Base-by-base conservation (phyloP, 2,113 vertebrate genomes). In the Oreochromis tanganicae region DNA sequence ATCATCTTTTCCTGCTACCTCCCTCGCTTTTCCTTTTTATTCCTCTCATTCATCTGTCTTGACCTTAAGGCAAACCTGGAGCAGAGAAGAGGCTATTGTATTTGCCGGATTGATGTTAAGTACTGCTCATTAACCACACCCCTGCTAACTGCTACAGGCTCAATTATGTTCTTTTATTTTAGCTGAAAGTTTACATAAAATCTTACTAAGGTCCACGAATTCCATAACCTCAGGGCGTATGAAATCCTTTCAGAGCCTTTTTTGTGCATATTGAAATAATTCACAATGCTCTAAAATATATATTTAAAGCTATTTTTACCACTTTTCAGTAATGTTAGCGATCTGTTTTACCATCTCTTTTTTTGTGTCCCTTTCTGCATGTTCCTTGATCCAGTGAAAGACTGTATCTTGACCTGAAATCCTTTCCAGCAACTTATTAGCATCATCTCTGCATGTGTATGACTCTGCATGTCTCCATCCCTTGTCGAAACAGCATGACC, bases 401-500 rank as follows among this genome's bases (percentile, higher is more conserved):
- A 55, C 29, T 66, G 19, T n/a, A 75, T 84, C 17, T 43, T 13
- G 56, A 19, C 68, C 71, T 34, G 9, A 38, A 68, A 57, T 75
- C 73, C 36, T 43, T 54, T 32, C 66, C 59, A 83, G 84, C 83
- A 84, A 79, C 83, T 88, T 83, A 91, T 92, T 89, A 89, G 68
- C 86, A 86, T 32, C 14, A 32, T 21, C 32, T 52, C 36, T 80
- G 11, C 27, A 34, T 34, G 43, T 27, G 55, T 57, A 24, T 24
- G 85, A 83, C 90, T 78, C 24, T 82, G 52, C 32, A 4, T 13
- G 85, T 82, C 43, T 90, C 84, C 50, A n/a, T 90, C 81, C 52
- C 17, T 79, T 84, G 84, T 89, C 91, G 81, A 83, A 92, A 87
- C 86, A 93, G 12, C 52, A 78, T 92, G 94, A 94, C 89, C 93